phyloP scores from a whole-genome alignment of 2,797 vertebrate species.

The Dromococcyx pavoninus region DNA sequence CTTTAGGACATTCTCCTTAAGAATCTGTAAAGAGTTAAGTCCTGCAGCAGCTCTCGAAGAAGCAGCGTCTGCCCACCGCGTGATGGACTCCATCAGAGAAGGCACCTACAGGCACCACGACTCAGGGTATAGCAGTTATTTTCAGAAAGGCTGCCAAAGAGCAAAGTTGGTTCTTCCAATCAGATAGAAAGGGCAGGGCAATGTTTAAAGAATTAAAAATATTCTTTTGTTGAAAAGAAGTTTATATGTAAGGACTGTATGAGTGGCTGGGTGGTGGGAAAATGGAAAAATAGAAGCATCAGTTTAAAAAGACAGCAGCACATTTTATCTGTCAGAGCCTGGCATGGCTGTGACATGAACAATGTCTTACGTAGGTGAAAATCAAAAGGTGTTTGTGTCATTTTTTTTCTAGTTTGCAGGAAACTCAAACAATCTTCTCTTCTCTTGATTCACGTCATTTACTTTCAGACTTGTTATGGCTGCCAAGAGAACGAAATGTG shows the following conservation, averaged over 20 bases:
- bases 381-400: neutral
- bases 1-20: neutral
- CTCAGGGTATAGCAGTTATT: neutral
- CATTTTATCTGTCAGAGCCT: neutral
- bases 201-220: neutral
- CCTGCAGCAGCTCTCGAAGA: neutral
- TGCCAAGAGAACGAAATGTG: neutral
- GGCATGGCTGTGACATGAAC: neutral
- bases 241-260: neutral
- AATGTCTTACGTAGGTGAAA: neutral
- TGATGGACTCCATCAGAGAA: rapidly evolving
- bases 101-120: neutral
- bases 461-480: neutral
- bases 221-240: neutral
- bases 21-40: neutral
- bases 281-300: neutral
- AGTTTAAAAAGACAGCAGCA: neutral
- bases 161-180: neutral
- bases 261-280: neutral
- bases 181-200: neutral
- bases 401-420: neutral
- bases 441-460: neutral
- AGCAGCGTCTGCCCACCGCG: rapidly evolving
- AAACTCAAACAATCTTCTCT: neutral
- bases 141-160: neutral